Evolutionary conservation across 2,113 vertebrate genomes (phyloP).

Genomic region (Dipodomys merriami): DNA sequence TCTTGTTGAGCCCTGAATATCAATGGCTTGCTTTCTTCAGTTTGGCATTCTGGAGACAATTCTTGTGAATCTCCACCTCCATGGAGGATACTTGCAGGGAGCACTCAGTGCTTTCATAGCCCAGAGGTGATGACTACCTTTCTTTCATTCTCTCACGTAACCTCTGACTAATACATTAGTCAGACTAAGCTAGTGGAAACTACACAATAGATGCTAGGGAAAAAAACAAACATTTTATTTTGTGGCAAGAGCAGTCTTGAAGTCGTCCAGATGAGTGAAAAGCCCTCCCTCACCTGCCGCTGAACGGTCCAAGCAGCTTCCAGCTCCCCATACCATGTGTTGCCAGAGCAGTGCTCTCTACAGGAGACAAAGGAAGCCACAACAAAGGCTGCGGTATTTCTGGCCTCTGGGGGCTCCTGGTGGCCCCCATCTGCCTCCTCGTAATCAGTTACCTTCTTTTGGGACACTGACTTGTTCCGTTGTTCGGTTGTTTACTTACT

Average conservation of each 20-base stretch:
- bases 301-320: background rate
- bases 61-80: background rate
- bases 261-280: background rate
- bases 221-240: background rate
- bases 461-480: background rate
- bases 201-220: background rate
- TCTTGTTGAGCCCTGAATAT: background rate
- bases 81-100: background rate
- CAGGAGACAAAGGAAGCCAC: background rate
- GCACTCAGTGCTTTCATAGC: too few species aligned
- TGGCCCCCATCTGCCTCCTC: background rate
- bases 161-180: background rate
- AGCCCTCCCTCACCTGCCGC: background rate
- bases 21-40: background rate
- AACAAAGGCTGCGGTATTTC: background rate
- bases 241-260: background rate
- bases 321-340: background rate
- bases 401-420: background rate
- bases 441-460: background rate
- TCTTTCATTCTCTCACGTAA: background rate
- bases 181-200: background rate
- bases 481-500: too few species aligned
- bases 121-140: background rate
- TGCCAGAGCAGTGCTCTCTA: background rate
- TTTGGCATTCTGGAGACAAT: constrained; percentile 19